Evolutionary conservation across 2,113 vertebrate species (phyloP).

Genomic region (Fregata magnificens): DNA sequence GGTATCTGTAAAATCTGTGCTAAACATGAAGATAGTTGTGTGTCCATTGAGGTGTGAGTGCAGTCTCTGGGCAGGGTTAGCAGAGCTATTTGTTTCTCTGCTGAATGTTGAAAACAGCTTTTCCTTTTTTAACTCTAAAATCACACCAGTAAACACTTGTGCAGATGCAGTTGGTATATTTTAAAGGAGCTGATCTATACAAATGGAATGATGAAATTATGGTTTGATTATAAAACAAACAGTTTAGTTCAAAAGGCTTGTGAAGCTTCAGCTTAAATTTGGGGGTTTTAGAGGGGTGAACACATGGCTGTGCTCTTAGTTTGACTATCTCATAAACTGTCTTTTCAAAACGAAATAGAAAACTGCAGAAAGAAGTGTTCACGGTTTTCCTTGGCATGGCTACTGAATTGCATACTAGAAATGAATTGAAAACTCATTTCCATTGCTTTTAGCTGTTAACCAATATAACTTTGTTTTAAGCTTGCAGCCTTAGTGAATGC

Average conservation of each 20-base stretch:
- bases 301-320: background rate
- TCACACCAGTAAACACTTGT: background rate
- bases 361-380: background rate
- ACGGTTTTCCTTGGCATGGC: background rate
- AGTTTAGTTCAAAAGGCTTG: background rate
- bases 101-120: background rate
- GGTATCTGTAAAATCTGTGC: background rate
- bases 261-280: background rate
- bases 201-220: background rate
- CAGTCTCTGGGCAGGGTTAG: background rate
- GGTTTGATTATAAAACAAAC: background rate
- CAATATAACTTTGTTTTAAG: conserved; percentile 43
- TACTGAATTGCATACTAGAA: background rate
- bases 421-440: background rate
- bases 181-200: background rate
- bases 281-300: background rate
- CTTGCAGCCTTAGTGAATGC: background rate
- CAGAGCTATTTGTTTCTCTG: background rate
- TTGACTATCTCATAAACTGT: background rate
- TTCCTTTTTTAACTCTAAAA: background rate
- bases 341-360: background rate
- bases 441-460: conserved; percentile 52
- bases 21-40: background rate
- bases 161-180: background rate
- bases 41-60: background rate